phyloP scores from a whole-genome alignment of 2,113 vertebrate genomes.

The Chunga burmeisteri region DNA sequence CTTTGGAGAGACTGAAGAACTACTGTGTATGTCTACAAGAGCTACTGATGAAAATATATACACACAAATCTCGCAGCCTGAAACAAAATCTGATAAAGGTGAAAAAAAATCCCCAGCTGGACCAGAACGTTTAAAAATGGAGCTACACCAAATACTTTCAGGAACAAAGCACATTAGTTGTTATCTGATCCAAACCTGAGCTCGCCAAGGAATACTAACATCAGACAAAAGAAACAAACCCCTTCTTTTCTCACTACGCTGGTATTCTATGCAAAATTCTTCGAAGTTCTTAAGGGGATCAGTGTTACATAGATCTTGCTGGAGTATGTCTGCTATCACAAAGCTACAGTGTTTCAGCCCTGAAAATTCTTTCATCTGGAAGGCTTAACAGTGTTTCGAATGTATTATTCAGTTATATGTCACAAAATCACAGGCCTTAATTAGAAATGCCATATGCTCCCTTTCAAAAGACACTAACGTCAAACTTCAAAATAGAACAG shows the following conservation, averaged over 20 bases:
- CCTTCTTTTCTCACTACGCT: not conserved
- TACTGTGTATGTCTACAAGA: not conserved
- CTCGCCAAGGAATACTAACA: not conserved
- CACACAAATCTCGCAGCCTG: not conserved
- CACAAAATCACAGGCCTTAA: conserved; percentile 45
- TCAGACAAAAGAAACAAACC: not conserved
- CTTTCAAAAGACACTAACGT: not conserved
- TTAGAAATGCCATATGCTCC: conserved; percentile 51
- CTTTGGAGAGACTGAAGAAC: not conserved
- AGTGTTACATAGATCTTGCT: not conserved
- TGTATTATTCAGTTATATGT: conserved; percentile 37
- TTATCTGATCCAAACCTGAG: not conserved
- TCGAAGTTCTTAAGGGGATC: not conserved
- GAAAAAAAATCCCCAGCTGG: not conserved
- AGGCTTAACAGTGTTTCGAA: conserved; percentile 4
- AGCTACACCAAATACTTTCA: not conserved
- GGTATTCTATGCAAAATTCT: not conserved
- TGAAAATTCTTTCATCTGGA: conserved; percentile 28
- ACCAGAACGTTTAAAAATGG: not conserved
- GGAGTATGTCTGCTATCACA: no score
- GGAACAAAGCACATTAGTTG: not conserved
- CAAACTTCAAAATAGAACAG: conserved; percentile 44
- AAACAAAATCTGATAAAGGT: not conserved
- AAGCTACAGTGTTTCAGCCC: not conserved
- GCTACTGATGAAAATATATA: not conserved